Evolutionary conservation across 1,140 invertebrate species (phyloP).

Genomic region (Drosophila yakuba): DNA sequence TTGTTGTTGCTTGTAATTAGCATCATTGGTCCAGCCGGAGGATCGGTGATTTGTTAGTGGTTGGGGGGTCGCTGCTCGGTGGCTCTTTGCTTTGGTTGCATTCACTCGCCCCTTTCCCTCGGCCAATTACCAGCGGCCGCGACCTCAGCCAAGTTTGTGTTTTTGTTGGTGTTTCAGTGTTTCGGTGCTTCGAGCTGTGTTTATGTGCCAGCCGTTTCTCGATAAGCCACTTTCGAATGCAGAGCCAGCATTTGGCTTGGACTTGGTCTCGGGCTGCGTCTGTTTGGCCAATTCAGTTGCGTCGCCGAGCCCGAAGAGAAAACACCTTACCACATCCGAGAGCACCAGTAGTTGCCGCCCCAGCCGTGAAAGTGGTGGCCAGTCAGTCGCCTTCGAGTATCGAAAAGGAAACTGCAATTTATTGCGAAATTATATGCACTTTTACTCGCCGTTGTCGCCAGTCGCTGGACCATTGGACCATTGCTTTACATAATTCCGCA

Average conservation of each 20-base stretch:
- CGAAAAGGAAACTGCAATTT: conserved; percentile 70
- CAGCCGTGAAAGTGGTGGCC: conserved; percentile 71
- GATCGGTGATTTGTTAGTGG: conserved; percentile 4
- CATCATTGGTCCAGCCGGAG: conserved; percentile 48
- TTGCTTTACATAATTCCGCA: conserved; percentile 47
- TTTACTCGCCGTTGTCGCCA: conserved; percentile 52
- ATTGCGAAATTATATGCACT: conserved; percentile 70
- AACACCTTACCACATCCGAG: conserved; percentile 61
- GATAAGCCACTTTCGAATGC: conserved; percentile 82
- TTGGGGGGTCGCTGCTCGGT: conserved; percentile 6
- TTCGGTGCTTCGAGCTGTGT: conserved; percentile 17
- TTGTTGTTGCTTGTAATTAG: conserved; percentile 70
- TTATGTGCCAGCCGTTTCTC: conserved; percentile 55
- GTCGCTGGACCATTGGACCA: conserved; percentile 24
- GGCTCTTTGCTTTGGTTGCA: conserved; percentile 32
- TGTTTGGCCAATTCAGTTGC: conserved; percentile 67
- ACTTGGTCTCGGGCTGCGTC: conserved; percentile 41
- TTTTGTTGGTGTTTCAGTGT: conserved; percentile 9
- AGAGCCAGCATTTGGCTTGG: conserved; percentile 66
- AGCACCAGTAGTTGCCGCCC: conserved; percentile 17
- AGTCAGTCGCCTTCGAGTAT: conserved; percentile 42
- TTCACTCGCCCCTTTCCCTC: conserved; percentile 32
- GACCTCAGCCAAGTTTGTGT: conserved; percentile 60
- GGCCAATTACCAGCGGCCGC: conserved; percentile 55
- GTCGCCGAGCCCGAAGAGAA: conserved; percentile 78